These are phyloP conservation scores for Cylindroiulus punctatus DNA, from an alignment of 2,888 invertebrate genomes.

Conservation along the genomic window DNA sequence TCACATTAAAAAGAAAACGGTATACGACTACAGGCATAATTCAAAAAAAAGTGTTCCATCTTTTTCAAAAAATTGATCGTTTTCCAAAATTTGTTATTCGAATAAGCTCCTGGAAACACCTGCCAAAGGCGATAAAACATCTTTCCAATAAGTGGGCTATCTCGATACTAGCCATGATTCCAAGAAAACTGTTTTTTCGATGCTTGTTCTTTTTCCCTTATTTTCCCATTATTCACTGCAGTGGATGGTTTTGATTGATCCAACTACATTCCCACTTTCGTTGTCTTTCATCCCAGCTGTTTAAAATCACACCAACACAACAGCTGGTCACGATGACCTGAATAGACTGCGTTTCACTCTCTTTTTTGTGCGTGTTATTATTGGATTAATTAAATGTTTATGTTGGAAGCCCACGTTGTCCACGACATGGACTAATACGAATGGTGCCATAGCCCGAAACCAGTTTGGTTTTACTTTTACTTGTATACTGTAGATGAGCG, in stretches of 20 bases:
- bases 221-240: not conserved
- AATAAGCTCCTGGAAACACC: not conserved
- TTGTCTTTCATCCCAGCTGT: conserved; percentile 23
- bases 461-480: too few relatives aligned
- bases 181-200: not conserved
- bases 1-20: not conserved
- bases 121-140: not conserved
- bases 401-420: not conserved
- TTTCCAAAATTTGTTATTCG: not conserved
- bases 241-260: not conserved
- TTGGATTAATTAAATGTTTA: conserved; percentile 33
- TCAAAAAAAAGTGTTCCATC: not conserved
- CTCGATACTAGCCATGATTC: not conserved
- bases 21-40: not conserved
- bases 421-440: not conserved
- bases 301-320: not conserved
- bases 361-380: conserved; percentile 10
- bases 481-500: too few relatives aligned
- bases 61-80: not conserved
- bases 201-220: not conserved
- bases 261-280: not conserved
- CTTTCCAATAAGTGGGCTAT: not conserved
- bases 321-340: conserved; percentile 36
- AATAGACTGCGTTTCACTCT: not conserved
- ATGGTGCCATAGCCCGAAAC: not conserved